Base-by-base conservation (phyloP, 2,888 invertebrate species). In the Dryocosmus kuriphilus region DNA sequence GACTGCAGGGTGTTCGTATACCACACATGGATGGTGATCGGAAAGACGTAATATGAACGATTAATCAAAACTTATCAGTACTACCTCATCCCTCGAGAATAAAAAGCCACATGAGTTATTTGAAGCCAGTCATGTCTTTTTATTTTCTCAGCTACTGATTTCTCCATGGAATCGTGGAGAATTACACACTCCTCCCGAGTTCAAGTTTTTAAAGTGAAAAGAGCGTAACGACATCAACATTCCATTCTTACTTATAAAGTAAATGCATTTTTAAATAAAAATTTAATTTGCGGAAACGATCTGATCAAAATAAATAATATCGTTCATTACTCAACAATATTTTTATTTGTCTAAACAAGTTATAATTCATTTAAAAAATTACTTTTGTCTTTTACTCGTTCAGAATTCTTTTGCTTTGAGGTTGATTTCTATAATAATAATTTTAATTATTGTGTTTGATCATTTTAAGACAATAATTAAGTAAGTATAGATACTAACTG, bases 51-150 rank as follows among this genome's bases (percentile, higher is more conserved):
- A 35, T 19, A 24, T 27, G 19, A 67, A 67, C 67, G 24, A 67
- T 67, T 67, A 67, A 67, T 67, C 67, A 67, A 67, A 67, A 67
- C 41, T 67, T 67, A 67, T 67, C 67, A 46, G 67, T 27, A 46
- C 22, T 41, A 9, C 41, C 24, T 65, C n/a, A 24, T 38, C 65
- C 14, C 65, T 41, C 3, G 6, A 41, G 67, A 41, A 35, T 16
- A 38, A 24, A 46, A 19, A 22, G 16, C 24, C 38, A 67, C 67
- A 24, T 41, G 16, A 46, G 35, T 67, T 67, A 67, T 67, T 38
- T 24, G 41, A 67, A 67, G 41, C 22, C 41, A 38, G 11, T 67
- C 67, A 8, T 27, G 67, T 27, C 16, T 67, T 67, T 67, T 67
- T 67, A 67, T 67, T 67, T 67, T 27, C 41, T 63, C 27, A 38